These are phyloP conservation scores for Aproaerema taeniolella DNA, from an alignment of 2,888 invertebrate genomes.

Conservation along the genomic window DNA sequence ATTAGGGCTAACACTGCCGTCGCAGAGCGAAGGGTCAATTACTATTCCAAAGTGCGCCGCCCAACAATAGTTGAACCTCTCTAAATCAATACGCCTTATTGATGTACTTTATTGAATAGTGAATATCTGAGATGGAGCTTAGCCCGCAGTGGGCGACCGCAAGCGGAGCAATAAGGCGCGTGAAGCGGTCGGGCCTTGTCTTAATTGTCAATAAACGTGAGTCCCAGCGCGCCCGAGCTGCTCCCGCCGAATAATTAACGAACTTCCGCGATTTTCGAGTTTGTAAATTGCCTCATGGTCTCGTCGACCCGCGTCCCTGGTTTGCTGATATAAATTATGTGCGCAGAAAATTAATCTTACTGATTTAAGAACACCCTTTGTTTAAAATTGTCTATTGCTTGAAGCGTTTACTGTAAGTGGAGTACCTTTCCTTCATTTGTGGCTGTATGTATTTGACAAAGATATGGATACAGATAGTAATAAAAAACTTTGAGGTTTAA, in stretches of 20 bases:
- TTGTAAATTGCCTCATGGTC: constrained; percentile 75
- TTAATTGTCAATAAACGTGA: constrained; percentile 75
- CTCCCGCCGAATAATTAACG: constrained; percentile 73
- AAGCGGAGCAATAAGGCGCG: constrained; percentile 56
- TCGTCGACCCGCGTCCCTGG: constrained; percentile 67
- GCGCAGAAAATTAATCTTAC: constrained; percentile 69
- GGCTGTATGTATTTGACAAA: too few species aligned
- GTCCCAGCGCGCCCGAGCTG: constrained; percentile 55
- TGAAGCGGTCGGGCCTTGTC: constrained; percentile 58
- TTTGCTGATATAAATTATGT: constrained; percentile 72
- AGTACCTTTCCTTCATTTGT: too few species aligned
- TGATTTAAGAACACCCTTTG: constrained; percentile 63
- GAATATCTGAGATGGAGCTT: constrained; percentile 38
- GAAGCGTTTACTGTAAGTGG: too few species aligned
- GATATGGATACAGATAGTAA: too few species aligned
- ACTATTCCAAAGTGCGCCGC: constrained; percentile 25
- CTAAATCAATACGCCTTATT: constrained; percentile 34
- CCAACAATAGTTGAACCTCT: constrained; percentile 28
- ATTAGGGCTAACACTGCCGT: too few species aligned
- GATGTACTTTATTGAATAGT: constrained; percentile 49
- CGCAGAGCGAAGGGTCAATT: constrained; percentile 20
- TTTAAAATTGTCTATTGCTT: constrained; percentile 21
- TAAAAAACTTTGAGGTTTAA: too few species aligned
- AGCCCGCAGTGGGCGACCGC: constrained; percentile 35
- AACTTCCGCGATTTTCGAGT: constrained; percentile 76